Conservation (phyloP, 2,113 vertebrate species). For the Boleophthalmus pectinirostris region DNA sequence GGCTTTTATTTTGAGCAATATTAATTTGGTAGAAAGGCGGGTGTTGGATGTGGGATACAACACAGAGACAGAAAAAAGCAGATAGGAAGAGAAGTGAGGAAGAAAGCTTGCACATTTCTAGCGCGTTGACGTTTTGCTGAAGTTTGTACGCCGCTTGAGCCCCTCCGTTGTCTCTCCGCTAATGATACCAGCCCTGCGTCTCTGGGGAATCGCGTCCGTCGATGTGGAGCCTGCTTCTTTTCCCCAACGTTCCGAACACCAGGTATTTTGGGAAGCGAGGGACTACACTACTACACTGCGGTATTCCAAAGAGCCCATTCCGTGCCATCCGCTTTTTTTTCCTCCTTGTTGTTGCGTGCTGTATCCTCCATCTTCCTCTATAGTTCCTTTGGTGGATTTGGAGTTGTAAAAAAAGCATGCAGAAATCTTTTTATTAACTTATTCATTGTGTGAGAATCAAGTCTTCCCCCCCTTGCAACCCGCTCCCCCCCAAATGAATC, state of each 20-base stretch:
- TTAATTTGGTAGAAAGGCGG: slow-evolving; percentile 80
- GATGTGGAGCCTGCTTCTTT: slow-evolving; percentile 65
- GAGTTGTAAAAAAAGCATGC: slow-evolving; percentile 58
- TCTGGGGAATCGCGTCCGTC: slow-evolving; percentile 80
- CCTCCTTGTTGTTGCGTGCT: slow-evolving; percentile 78
- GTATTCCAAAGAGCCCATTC: slow-evolving; percentile 72
- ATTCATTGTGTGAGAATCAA: slow-evolving; percentile 83
- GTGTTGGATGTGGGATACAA: slow-evolving; percentile 66
- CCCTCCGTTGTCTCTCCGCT: slow-evolving; percentile 75
- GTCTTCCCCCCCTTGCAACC: slow-evolving; percentile 44
- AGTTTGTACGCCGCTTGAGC: slow-evolving; percentile 83
- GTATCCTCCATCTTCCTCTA: slow-evolving; percentile 68
- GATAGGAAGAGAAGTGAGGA: slow-evolving; percentile 52
- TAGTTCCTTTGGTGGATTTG: slow-evolving; percentile 67
- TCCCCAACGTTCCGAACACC: slow-evolving; percentile 69
- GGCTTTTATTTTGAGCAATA: slow-evolving; percentile 85
- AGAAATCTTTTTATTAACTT: slow-evolving; percentile 80
- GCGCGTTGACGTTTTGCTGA: slow-evolving; percentile 84
- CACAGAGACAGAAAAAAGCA: slow-evolving; percentile 64
- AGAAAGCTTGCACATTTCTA: slow-evolving; percentile 72
- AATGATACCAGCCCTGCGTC: slow-evolving; percentile 82
- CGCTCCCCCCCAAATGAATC: slow-evolving; percentile 72
- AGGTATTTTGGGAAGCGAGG: slow-evolving; percentile 81
- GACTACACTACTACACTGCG: slow-evolving; percentile 72
- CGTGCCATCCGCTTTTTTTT: slow-evolving; percentile 50